These are phyloP conservation scores for Platysteira castanea DNA, from an alignment of 2,113 vertebrate species.

Conservation along the genomic window DNA sequence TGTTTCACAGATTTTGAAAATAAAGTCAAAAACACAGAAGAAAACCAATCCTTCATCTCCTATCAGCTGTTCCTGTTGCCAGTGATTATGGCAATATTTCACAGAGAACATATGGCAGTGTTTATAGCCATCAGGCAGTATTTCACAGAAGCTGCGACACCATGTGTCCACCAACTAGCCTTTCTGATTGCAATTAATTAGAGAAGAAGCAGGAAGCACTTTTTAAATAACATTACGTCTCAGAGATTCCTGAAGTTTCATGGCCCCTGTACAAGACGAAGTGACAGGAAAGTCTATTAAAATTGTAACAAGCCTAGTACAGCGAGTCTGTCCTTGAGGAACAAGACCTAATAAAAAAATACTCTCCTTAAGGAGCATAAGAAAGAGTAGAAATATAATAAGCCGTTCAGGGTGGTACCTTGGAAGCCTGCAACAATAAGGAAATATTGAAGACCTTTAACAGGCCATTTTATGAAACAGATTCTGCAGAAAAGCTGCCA, in stretches of 20 bases:
- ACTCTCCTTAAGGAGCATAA: neutral
- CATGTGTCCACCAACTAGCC: conserved; percentile 77
- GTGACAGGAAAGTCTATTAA: conserved; percentile 51
- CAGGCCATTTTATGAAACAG: neutral
- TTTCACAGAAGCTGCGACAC: conserved; percentile 71
- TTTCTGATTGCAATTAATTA: conserved; percentile 77
- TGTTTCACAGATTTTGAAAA: conserved; percentile 6
- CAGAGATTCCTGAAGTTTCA: conserved; percentile 53
- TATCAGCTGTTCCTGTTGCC: conserved; percentile 63
- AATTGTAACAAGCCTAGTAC: neutral
- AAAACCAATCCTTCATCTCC: conserved; percentile 32
- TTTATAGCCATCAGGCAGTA: conserved; percentile 76
- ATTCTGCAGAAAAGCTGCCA: conserved; percentile 9
- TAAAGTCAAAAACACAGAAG: conserved; percentile 2
- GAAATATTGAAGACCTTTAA: conserved; percentile 38
- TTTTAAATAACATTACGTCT: conserved; percentile 61
- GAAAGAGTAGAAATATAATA: neutral
- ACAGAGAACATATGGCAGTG: conserved; percentile 74
- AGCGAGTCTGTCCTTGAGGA: conserved; percentile 12
- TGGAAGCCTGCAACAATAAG: conserved; percentile 30
- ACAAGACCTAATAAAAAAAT: neutral
- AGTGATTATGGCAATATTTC: conserved; percentile 68
- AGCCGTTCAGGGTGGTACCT: neutral
- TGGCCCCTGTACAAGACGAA: conserved; percentile 32
- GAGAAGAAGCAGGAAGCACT: conserved; percentile 65